These are phyloP conservation scores for Thereva nobilitata DNA, from an alignment of 2,888 invertebrate species.

Conservation along the genomic window DNA sequence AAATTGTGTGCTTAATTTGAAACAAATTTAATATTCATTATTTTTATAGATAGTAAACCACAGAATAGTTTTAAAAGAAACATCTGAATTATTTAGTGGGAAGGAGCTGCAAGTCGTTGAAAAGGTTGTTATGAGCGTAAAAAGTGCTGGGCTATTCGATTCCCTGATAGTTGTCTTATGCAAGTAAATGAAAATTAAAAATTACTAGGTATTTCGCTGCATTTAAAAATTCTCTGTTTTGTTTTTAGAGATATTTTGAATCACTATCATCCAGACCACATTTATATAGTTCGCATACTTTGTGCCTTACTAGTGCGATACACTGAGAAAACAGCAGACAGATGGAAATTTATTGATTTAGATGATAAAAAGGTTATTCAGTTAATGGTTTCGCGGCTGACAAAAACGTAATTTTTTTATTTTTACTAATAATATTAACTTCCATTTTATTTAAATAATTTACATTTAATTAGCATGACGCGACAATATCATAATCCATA, in stretches of 20 bases:
- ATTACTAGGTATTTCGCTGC: not conserved
- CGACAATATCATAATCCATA: conserved; percentile 9
- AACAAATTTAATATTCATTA: not conserved
- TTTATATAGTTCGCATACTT: conserved; percentile 21
- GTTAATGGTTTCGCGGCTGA: conserved; percentile 32
- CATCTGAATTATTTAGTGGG: conserved; percentile 24
- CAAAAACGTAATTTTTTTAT: conserved; percentile 20
- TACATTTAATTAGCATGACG: conserved; percentile 9
- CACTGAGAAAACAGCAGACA: conserved; percentile 14
- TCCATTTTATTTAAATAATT: not conserved
- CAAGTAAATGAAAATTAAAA: conserved; percentile 22
- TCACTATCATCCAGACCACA: conserved; percentile 32
- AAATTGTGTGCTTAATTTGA: too few species aligned
- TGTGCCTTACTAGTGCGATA: conserved; percentile 26
- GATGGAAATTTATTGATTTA: conserved; percentile 30
- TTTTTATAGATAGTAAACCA: conserved; percentile 31
- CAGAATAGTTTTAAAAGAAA: conserved; percentile 23
- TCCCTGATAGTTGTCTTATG: conserved; percentile 24
- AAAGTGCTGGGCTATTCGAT: conserved; percentile 30
- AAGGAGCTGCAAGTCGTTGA: conserved; percentile 33
- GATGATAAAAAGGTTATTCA: conserved; percentile 30
- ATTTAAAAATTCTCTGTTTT: not conserved
- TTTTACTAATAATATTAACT: not conserved
- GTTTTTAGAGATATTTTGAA: conserved; percentile 25
- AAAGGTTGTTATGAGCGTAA: conserved; percentile 17